Evolutionary conservation across 2,888 invertebrate genomes (phyloP), one percentile per base, ranked within the genome.

Genomic region (Selenia dentaria): DNA sequence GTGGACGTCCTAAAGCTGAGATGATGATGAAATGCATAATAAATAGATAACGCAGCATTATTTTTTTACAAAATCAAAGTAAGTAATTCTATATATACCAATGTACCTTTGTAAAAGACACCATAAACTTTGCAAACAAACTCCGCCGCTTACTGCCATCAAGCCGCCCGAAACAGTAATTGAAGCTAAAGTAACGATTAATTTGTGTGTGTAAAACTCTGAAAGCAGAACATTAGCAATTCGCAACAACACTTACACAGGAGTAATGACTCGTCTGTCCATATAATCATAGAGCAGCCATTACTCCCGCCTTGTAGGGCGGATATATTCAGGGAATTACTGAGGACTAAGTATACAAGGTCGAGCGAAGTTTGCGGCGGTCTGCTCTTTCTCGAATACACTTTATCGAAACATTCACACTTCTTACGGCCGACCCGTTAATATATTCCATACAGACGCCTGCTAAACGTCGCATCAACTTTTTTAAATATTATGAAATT

Each of bases 241-340:
- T 88, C 86, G 77, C 80, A 86, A 87, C 87, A 86, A 88, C 89
- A 89, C 89, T 90, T 89, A 87, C 80, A 79, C 74, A 69, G 83
- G 83, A 83, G 87, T 89, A 90, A 89, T 85, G 89, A 85, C 85
- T 89, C 88, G 85, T 85, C 89, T 88, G 89, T 90, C 89, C 89
- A 88, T 89, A 89, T 90, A 89, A 89, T 89, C 89, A 89, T 90
- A 89, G 87, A 87, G 83, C 87, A 79, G 75, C 82, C 81, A 87
- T 87, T 86, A 84, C 83, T 79, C 76, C 79, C 83, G 72, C 69
- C 63, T 63, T 62, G 70, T 74, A 71, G 67, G 68, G 76, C 68
- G 72, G 43, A 78, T 41, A 62, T 22, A 9, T 12, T 14, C 2
- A 2, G 6, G 11, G 2, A 26, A 26, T n/a, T 29, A 47, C 46